These are phyloP conservation scores for Drosophila malerkotliana DNA, from an alignment of 1,140 invertebrate species.

Conservation along the genomic window DNA sequence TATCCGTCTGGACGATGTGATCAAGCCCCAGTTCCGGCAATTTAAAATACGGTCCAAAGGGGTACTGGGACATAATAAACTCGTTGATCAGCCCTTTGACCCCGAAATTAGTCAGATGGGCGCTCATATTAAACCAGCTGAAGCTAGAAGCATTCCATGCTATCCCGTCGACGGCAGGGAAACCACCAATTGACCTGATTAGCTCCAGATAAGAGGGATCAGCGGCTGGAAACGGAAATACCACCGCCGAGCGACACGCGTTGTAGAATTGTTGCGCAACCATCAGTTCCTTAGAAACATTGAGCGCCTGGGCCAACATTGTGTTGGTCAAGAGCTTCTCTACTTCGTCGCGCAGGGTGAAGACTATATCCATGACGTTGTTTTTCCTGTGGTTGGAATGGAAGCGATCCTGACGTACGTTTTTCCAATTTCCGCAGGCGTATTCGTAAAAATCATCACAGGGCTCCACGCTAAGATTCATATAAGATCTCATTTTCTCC, in stretches of 20 bases:
- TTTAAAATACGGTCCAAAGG: constrained; percentile 67
- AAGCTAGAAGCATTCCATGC: constrained; percentile 63
- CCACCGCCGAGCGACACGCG: constrained; percentile 52
- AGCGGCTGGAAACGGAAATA: constrained; percentile 58
- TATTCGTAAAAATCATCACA: constrained; percentile 90
- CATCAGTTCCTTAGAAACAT: constrained; percentile 54
- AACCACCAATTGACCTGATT: constrained; percentile 73
- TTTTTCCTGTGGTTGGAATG: constrained; percentile 48
- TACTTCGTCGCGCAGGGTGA: constrained; percentile 45
- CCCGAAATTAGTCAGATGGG: constrained; percentile 69
- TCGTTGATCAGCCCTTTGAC: constrained; percentile 52
- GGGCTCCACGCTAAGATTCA: constrained; percentile 87
- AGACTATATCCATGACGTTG: constrained; percentile 68
- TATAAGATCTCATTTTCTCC: constrained; percentile 83
- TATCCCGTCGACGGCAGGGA: constrained; percentile 65
- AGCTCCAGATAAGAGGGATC: constrained; percentile 71
- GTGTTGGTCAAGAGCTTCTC: constrained; percentile 48
- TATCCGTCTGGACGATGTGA: constrained; percentile 65
- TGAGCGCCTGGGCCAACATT: constrained; percentile 38
- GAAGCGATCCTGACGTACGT: constrained; percentile 38
- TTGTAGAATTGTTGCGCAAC: constrained; percentile 71
- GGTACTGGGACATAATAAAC: constrained; percentile 47
- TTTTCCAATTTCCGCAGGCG: constrained; percentile 87
- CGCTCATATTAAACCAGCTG: constrained; percentile 82
- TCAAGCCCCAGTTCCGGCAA: constrained; percentile 73